Base-by-base conservation (phyloP, 2,797 vertebrate species). In the Rhynchonycteris naso region DNA sequence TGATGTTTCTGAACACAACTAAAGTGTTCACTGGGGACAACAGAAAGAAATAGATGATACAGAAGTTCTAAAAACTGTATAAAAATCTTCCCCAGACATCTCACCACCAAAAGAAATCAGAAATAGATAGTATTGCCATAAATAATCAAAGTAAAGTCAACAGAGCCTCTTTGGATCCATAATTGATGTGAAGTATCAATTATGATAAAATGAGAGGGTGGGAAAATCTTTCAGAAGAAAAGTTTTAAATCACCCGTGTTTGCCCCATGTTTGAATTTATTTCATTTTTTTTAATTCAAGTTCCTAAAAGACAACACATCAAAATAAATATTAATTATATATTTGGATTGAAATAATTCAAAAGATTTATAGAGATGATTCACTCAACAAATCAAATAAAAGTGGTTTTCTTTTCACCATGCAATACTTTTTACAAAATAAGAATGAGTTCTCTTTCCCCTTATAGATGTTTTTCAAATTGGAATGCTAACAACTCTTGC, bases 71-170 rank as follows among this genome's bases (percentile, higher is more conserved):
- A 88, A 63, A 95, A 56, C 24, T 74, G 3, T 12, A 8, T 72
- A 59, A 76, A 87, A 91, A 43, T 82, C 22, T 47, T 89, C 47
- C 38, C 30, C 16, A 71, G 59, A 85, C 14, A 76, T 16, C 12
- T 87, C 28, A 90, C 38, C 18, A 87, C 72, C 63, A 15, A 66
- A 58, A 87, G 43, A 93, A 56, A 30, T 89, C 47, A 90, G 47
- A 93, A 87, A 65, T 21, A 81, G 33, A 78, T 12, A 91, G n/a
- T 63, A 13, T 38, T 78, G 16, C 58, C 35, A 81, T 94, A 89
- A 96, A 94, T 86, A 96, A 88, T 71, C 33, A 50, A 93, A 85
- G 52, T 18, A 58, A 95, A 89, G 76, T 75, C 68, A 66, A 28
- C 15, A 88, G 66, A 78, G n/a, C 66, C 7, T 87, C 91, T 87